phyloP scores from a whole-genome alignment of 2,888 invertebrate genomes.

The Acheta domesticus region DNA sequence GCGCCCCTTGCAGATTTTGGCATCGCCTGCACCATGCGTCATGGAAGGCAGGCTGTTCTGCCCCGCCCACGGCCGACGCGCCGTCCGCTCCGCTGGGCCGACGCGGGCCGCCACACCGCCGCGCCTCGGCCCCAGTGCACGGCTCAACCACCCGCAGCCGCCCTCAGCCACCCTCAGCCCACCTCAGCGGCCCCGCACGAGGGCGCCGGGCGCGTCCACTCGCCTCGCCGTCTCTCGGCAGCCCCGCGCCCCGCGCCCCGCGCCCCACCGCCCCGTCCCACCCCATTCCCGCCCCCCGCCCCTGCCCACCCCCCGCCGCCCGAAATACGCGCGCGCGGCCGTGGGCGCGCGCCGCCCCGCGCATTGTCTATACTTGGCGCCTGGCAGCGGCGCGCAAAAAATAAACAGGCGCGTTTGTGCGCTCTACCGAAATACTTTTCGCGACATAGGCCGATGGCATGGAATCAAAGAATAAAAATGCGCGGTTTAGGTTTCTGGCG shows the following conservation, averaged over 20 bases:
- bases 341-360: constrained; percentile 1
- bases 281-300: not conserved
- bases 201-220: not conserved
- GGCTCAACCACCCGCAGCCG: not conserved
- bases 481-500: not conserved
- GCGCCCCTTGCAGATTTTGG: too few species aligned
- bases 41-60: too few species aligned
- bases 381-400: constrained; percentile 29
- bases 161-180: not conserved
- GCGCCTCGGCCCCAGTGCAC: too few species aligned
- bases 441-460: constrained; percentile 6
- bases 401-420: constrained; percentile 26
- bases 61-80: too few species aligned
- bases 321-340: not conserved
- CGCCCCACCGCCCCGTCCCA: not conserved
- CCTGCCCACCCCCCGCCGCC: not conserved
- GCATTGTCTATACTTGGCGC: constrained; percentile 35
- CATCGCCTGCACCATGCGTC: too few species aligned
- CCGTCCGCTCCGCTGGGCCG: too few species aligned
- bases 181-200: too few species aligned
- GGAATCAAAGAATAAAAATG: constrained; percentile 18
- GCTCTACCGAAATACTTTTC: constrained; percentile 11
- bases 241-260: not conserved
- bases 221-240: not conserved
- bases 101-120: too few species aligned